Evolutionary conservation across 2,888 invertebrate genomes (phyloP), one percentile per base, ranked within the genome.

Genomic region (Acholoe squamosa): DNA sequence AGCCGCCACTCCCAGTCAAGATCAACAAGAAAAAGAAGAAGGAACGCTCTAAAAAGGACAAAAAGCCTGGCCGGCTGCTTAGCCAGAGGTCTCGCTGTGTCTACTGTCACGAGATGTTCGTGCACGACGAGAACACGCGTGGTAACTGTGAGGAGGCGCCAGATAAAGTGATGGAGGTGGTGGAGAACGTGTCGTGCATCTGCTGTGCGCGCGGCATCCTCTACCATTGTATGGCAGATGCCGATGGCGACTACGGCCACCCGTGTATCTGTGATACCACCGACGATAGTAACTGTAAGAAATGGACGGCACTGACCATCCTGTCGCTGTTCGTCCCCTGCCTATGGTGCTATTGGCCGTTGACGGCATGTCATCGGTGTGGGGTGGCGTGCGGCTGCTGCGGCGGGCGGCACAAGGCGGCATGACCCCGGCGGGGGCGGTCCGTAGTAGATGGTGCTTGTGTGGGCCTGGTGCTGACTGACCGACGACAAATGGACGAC

Each of bases 181-280:
- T 99, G 94, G 97, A 98, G 95, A 97, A 97, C 91, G 97, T 98
- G 84, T 97, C 98, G 86, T 98, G 99, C 95, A 97, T 99, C 94
- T 97, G 97, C 93, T 98, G 98, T 96, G 98, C 98, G 28, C 97
- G 97, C 96, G 98, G 98, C 94, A 97, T 98, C 97, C 96, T 98
- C 94, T 99, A 98, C 96, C 98, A 99, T 96, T 99, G 99, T 96
- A 98, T 98, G 97, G 97, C 98, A 93, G 98, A 98, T 96, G 97
- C 98, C 0, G 98, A 98, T 95, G 98, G 98, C 0, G 98, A 98
- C 94, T 95, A 94, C 92, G 94, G 94, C 77, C 97, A 97, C 95
- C 98, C 98, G 14, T 99, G 98, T 96, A 97, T 97, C 92, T 98
- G 98, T 96, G 97, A 96, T 34, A 96, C 97, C 52, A 96, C 93